Evolutionary conservation across 37 sponge, comb jelly and placozoan species (phyloP), one percentile per base, ranked within the genome.

Genomic region (Mnemiopsis leidyi): DNA sequence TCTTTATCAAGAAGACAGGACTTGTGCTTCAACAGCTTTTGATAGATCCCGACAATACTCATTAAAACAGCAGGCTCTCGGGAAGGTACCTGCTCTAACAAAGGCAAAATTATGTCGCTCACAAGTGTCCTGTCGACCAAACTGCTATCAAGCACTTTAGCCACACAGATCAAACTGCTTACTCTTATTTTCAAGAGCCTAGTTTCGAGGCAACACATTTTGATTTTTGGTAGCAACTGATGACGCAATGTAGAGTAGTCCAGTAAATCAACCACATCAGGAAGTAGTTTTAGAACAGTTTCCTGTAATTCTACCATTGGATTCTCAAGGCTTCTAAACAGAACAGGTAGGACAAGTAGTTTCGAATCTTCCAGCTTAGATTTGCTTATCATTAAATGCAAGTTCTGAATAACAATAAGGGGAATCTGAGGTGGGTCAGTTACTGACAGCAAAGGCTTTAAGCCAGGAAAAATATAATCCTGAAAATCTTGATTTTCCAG

Each of bases 41-140:
- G 90, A 25, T 85, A 85, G 23, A 85, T 85, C 23, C 90, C 90
- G 3, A 85, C 24, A 21, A 85, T 85, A 40, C 90, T 85, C 90
- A 85, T 85, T 0, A 85, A 21, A 38, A 85, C 90, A 26, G 90
- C 90, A 48, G 90, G 90, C 30, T 85, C 90, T n/a, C 35, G 13
- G 31, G 90, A 85, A 3, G 90, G 90, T 0, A 85, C 90, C 61
- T 85, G 90, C 23, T 85, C 90, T 38, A 85, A 85, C 3, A 85
- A 28, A 18, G 90, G 90, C 67, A 85, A 26, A 23, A 85, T 23
- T 23, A 85, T 85, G 36, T 85, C 90, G 23, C n/a, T 30, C 0
- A 24, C 61, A 9, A 85, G 5, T 29, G 67, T 85, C 30, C 35
- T 38, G 23, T 85, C 90, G 26, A 85, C n/a, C 32, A 85, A 26